Conservation (phyloP, 2,797 vertebrate genomes). For the Crypturellus tataupa region DNA sequence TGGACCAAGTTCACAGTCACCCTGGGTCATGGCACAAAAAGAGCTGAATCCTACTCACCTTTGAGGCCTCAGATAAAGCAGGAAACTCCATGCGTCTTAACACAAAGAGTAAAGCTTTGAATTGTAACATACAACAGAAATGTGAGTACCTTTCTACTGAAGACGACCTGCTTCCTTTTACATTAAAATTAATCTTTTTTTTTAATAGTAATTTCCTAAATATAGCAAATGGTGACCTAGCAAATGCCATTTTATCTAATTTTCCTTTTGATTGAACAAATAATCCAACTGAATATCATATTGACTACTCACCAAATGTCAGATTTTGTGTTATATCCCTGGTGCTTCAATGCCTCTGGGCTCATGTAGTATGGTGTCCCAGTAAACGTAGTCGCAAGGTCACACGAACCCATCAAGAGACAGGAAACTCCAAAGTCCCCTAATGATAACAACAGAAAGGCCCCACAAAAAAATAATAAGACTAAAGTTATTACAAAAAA, state of each 20-base stretch:
- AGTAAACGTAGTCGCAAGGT: conserved; percentile 89
- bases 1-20: neutral
- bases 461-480: neutral
- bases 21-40: neutral
- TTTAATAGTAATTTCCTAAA: neutral
- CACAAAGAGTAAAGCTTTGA: neutral
- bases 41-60: neutral
- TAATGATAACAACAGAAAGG: conserved; percentile 67
- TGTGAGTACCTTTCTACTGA: neutral
- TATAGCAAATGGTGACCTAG: neutral
- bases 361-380: conserved; percentile 92
- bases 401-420: conserved; percentile 89
- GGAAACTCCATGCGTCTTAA: neutral
- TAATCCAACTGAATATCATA: neutral
- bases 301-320: conserved; percentile 88
- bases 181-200: neutral
- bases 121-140: neutral
- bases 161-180: neutral
- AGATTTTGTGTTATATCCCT: conserved; percentile 89
- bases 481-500: neutral
- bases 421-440: conserved; percentile 92
- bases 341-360: conserved; percentile 88
- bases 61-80: neutral
- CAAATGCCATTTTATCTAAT: neutral
- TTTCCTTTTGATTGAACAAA: neutral